Evolutionary conservation across 2,113 vertebrate genomes (phyloP).

Genomic region (Prolemur simus): DNA sequence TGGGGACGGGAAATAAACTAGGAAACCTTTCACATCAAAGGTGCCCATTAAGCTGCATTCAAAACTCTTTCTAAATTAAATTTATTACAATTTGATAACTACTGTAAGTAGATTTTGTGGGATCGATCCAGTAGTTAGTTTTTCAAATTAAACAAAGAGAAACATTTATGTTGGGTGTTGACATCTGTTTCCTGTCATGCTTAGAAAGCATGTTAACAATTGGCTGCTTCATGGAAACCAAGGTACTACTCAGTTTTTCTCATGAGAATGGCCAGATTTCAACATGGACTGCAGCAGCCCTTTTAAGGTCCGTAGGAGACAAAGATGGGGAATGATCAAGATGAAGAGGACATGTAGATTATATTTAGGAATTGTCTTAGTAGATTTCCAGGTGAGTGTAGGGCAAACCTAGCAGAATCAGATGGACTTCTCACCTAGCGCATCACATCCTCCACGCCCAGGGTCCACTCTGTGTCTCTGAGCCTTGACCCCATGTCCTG

Average conservation of each 20-base stretch:
- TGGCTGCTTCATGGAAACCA: background rate
- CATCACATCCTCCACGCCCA: background rate
- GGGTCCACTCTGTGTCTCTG: background rate
- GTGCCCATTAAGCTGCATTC: constrained; percentile 39
- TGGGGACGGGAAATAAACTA: background rate
- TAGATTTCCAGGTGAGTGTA: background rate
- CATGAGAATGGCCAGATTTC: background rate
- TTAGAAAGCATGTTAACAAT: background rate
- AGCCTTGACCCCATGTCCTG: background rate
- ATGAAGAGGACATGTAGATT: background rate
- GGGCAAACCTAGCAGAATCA: background rate
- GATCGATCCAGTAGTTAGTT: background rate
- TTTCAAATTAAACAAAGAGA: constrained; percentile 35
- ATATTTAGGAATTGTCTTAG: background rate
- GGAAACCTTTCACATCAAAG: constrained; percentile 13
- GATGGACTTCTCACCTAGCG: background rate
- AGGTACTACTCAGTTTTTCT: background rate
- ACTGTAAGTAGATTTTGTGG: background rate
- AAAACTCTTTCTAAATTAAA: constrained; percentile 44
- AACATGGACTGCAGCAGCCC: background rate
- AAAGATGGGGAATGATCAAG: background rate
- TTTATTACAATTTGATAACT: constrained; percentile 31
- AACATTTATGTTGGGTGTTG: background rate
- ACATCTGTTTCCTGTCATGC: constrained; percentile 5
- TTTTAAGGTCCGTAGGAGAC: background rate